Percentiles rank a stretch among this genome's conserved stretches.
Conservation (phyloP, 2,113 vertebrate genomes). For the Vanacampus margaritifer region DNA sequence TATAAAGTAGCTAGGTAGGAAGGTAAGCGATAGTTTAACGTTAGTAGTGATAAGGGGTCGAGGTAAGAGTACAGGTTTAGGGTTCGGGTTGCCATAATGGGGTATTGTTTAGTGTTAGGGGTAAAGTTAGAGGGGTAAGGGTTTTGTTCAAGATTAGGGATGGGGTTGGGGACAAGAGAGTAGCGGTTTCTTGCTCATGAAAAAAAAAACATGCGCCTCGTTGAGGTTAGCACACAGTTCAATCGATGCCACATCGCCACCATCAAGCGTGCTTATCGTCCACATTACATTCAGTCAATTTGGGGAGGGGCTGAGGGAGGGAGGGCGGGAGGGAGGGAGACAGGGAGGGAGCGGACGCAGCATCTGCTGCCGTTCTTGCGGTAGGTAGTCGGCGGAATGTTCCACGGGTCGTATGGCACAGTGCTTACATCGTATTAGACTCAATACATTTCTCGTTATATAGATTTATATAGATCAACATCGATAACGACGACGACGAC, state of each 20-base stretch:
- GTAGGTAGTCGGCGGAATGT: conserved; percentile 67
- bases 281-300: conserved; percentile 69
- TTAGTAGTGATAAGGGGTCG: not conserved
- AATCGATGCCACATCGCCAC: not conserved
- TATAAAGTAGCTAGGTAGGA: no score
- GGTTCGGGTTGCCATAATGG: not conserved
- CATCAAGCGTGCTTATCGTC: conserved; percentile 16
- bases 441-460: conserved; percentile 56
- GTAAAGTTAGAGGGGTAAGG: not conserved
- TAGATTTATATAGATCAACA: conserved; percentile 51
- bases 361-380: conserved; percentile 29
- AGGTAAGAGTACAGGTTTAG: not conserved
- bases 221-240: not conserved
- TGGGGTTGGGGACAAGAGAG: not conserved
- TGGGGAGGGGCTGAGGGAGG: conserved; percentile 22
- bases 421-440: conserved; percentile 68
- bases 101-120: no score
- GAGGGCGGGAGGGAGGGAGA: conserved; percentile 30
- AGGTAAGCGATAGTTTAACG: not conserved
- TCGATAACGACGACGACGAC: conserved; percentile 49
- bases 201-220: not conserved
- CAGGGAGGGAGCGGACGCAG: not conserved
- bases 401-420: conserved; percentile 67
- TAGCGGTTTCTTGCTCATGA: not conserved
- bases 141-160: not conserved